Base-by-base conservation (phyloP, 2,113 vertebrate species). In the Antigone vipio region DNA sequence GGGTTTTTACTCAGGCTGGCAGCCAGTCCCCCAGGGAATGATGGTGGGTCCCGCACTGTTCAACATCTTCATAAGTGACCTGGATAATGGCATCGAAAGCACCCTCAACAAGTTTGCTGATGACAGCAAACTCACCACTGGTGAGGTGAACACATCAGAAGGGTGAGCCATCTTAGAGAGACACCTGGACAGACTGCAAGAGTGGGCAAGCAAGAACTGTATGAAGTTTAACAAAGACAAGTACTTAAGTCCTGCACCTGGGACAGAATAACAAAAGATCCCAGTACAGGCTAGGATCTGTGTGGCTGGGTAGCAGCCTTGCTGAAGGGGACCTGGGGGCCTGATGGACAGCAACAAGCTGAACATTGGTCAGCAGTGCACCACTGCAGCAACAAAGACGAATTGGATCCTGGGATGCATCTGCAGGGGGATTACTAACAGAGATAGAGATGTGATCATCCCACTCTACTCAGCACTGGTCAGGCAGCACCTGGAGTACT, bases 111-210 rank as follows among this genome's bases (percentile, higher is more conserved):
- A 35, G 6, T 77, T 77, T 63, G 5, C 7, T 72, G 16, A 8
- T 2, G 2, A 21, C 9, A 53, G 5, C 9, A 53, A 62, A 80
- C 16, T 56, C 3, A 0, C 4, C 20, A 35, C 4, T 3, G 4
- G 3, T 79, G 24, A 64, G 4, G 4, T 15, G 7, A 86, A 50
- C 17, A 8, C 1, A 2, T 58, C 59, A 64, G 47, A 81, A 40
- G 9, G 12, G 42, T 73, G 15, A 77, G 3, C 2, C 20, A 16
- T 73, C 15, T 32, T n/a, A 27, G 11, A 68, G n/a, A 45, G 34
- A 52, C 1, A 34, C 40, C 9, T 35, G 42, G 50, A 11, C 15
- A 34, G 17, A 30, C 10, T 45, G 32, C 5, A 77, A 64, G 20
- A 69, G 8, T 24, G 18, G 6, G 14, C 16, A 30, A 22, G n/a